These are phyloP conservation scores for Murina feae DNA, from an alignment of 2,113 vertebrate species.

Conservation along the genomic window DNA sequence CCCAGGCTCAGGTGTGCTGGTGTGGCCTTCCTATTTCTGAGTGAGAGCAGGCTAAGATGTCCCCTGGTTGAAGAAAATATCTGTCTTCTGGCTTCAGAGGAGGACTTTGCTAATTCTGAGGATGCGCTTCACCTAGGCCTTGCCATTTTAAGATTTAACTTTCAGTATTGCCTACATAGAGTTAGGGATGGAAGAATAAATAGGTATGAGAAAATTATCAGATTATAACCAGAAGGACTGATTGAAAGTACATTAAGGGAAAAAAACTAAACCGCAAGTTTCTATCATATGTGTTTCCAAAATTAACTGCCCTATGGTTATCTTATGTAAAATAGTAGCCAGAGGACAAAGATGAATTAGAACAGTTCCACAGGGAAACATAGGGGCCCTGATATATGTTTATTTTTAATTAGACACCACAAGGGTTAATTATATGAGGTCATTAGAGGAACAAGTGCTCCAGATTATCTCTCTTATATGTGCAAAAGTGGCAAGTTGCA, in stretches of 20 bases:
- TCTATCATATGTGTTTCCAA: constrained; percentile 70
- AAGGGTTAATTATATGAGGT: constrained; percentile 68
- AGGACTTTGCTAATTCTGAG: constrained; percentile 4
- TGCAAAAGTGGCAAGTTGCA: constrained; percentile 37
- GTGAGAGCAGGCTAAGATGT: neutral
- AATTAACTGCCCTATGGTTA: constrained; percentile 75
- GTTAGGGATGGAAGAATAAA: constrained; percentile 15
- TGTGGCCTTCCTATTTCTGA: neutral
- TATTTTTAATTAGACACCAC: constrained; percentile 73
- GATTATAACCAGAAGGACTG: constrained; percentile 19
- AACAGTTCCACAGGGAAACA: constrained; percentile 69
- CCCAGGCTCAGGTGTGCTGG: neutral
- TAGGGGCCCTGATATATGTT: constrained; percentile 60
- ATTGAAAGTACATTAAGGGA: constrained; percentile 50
- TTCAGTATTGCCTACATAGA: neutral
- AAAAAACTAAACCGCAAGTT: constrained; percentile 56
- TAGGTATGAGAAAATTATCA: constrained; percentile 34
- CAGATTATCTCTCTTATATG: constrained; percentile 53
- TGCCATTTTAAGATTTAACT: constrained; percentile 28
- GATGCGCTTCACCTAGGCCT: neutral
- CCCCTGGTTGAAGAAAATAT: neutral
- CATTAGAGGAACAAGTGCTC: constrained; percentile 65
- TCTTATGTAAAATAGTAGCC: constrained; percentile 70
- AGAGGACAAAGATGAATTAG: constrained; percentile 73
- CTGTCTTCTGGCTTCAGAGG: neutral